Base-by-base conservation (phyloP, 1,140 invertebrate genomes). In the Penaeus indicus region DNA sequence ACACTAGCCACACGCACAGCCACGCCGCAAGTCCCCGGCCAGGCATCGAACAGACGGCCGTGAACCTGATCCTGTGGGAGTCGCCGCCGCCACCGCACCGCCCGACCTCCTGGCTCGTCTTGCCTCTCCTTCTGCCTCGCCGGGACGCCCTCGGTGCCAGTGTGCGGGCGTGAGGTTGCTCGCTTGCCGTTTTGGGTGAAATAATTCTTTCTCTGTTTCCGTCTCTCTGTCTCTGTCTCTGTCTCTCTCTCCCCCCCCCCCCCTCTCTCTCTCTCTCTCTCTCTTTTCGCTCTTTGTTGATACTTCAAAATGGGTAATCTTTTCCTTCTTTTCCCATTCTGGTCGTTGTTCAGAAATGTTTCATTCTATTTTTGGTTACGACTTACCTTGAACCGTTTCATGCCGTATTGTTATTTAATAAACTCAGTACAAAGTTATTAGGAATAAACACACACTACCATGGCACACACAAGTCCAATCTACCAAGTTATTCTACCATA, bases 321-420 rank as follows among this genome's bases (percentile, higher is more conserved):
- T 54, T 54, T 54, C 10, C 16, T 54, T 54, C 10, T 54, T 54
- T 54, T 54, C 2, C 16, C 10, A 13, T 54, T 54, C 10, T 54
- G 10, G 16, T 16, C 16, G 54, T 13, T 54, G 16, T 54, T 11
- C 16, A 13, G 54, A 54, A 13, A 16, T 54, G 8, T 10, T 54
- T 54, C 54, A 16, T 54, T 54, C 10, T 16, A 54, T 54, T 54
- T 16, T 54, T 54, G 47, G 62, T 87, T 61, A 18, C 75, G 8
- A 22, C 72, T 63, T 13, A 86, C 54, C 38, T 78, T 67, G 21
- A 18, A 3, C 18, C 54, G 60, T 61, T 84, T 81, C 8, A 84
- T 27, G 4, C 54, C 84, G 38, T 75, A 81, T 88, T 90, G 80
- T 91, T 91, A 69, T 91, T 91, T 54, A 38, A 77, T 85, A 78